Base-by-base conservation (phyloP, 2,113 vertebrate species). In the Sceloporus tristichus region DNA sequence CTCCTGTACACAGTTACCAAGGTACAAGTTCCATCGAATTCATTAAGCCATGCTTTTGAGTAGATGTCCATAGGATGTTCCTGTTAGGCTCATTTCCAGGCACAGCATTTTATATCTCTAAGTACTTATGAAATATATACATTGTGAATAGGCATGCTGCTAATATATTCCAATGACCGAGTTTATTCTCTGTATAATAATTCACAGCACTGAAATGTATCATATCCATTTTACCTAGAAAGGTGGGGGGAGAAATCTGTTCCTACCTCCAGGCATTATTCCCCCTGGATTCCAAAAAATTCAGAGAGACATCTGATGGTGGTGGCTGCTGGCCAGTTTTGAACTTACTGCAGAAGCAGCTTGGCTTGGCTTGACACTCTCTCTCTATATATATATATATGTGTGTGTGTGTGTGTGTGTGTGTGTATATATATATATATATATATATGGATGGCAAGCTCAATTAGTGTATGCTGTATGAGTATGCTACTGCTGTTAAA, bases 261-360 rank as follows among this genome's bases (percentile, higher is more conserved):
- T 84, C 40, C 84, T 84, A 81, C 83, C 87, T 76, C 85, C 5
- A 0, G 2, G 84, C 87, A 16, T 23, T 23, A 48, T 40, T 92
- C 92, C 78, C 89, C 88, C 82, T 90, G 90, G 87, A 89, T 85
- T 0, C 2, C 0, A 0, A 1, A 62, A 87, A 71, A 68, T 14
- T 40, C 23, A 14, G 87, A 87, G n/a, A 88, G 86, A 86, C 91
- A 94, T 94, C 95, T 95, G 95, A 85, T 23, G 5, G 48, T 1
- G 0, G 42, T 91, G 92, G 90, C 92, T 89, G 78, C 70, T 65
- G 79, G 94, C 94, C 96, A 94, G 91, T 66, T 87, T 87, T 18
- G 84, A 84, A 66, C 27, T 85, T 91, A 91, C 23, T 74, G 83
- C 54, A 9, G 23, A 77, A 89, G 78, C 1, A 0, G 79, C 53